Evolutionary conservation across 2,888 invertebrate genomes (phyloP).

Genomic region (Adineta ricciae): DNA sequence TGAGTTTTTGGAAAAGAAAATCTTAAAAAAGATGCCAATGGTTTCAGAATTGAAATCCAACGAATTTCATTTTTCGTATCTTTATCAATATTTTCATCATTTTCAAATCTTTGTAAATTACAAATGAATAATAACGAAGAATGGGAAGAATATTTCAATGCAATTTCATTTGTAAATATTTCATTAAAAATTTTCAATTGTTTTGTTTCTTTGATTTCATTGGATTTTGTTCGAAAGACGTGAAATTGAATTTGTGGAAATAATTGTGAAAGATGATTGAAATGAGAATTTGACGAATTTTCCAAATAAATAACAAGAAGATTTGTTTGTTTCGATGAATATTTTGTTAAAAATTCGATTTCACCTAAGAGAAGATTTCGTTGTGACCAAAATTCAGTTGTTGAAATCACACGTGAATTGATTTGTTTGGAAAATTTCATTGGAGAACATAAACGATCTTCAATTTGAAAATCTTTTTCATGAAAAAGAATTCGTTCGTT

Average conservation of each 20-base stretch:
- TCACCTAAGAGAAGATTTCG: slow-evolving; percentile 4
- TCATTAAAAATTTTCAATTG: neutral
- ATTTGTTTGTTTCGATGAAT: neutral
- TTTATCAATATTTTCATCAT: neutral
- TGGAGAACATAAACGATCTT: neutral
- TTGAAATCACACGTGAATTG: too few species aligned
- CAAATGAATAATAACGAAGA: neutral
- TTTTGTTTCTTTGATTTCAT: neutral
- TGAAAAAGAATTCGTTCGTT: neutral
- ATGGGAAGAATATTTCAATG: slow-evolving; percentile 23
- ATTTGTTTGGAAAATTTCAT: neutral
- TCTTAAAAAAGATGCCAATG: slow-evolving; percentile 1
- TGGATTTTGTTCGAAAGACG: neutral
- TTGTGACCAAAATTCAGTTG: neutral
- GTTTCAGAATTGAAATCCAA: neutral
- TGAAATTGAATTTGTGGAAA: slow-evolving; percentile 14
- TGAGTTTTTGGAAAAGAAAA: neutral
- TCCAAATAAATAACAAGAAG: slow-evolving; percentile 4
- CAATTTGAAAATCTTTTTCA: neutral
- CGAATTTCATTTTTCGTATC: slow-evolving; percentile 11
- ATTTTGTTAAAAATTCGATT: slow-evolving; percentile 22
- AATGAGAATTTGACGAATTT: neutral
- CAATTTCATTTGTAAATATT: slow-evolving; percentile 22
- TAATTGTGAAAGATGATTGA: neutral
- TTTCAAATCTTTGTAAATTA: neutral